These are phyloP conservation scores for Muscina levida DNA, from an alignment of 2,888 invertebrate genomes.

Conservation along the genomic window DNA sequence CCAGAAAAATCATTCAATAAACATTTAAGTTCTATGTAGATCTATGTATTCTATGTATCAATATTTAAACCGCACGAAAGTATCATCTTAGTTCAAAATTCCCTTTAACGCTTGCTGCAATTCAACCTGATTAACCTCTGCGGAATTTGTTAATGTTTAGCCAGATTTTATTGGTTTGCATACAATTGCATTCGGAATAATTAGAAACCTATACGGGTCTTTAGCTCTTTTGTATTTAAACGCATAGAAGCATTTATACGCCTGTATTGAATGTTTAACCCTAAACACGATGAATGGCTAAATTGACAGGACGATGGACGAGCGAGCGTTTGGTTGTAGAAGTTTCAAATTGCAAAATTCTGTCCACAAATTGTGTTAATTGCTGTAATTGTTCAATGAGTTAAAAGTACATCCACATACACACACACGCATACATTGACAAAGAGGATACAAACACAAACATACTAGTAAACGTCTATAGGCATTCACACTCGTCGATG, in stretches of 20 bases:
- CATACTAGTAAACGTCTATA: not conserved
- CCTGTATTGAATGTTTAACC: conserved; percentile 26
- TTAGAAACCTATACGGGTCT: no score
- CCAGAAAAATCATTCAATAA: no score
- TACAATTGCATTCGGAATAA: no score
- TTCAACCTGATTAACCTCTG: no score
- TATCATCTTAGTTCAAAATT: no score
- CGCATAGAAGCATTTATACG: conserved; percentile 4
- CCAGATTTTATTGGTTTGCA: no score
- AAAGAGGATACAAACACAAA: not conserved
- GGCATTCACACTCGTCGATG: not conserved
- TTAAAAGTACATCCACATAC: not conserved
- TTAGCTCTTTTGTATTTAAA: no score
- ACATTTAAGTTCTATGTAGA: no score
- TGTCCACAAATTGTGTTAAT: conserved; percentile 50
- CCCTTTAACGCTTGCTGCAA: no score
- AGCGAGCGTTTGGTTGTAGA: not conserved
- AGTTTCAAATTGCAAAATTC: conserved; percentile 28
- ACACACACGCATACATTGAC: not conserved
- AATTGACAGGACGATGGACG: not conserved
- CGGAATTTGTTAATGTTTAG: no score
- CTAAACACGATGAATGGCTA: not conserved
- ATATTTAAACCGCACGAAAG: no score
- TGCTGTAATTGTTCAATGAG: conserved; percentile 47
- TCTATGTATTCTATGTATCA: no score